Conservation (phyloP, 35 echinoderm and acorn worm genomes). For the Apostichopus californicus region DNA sequence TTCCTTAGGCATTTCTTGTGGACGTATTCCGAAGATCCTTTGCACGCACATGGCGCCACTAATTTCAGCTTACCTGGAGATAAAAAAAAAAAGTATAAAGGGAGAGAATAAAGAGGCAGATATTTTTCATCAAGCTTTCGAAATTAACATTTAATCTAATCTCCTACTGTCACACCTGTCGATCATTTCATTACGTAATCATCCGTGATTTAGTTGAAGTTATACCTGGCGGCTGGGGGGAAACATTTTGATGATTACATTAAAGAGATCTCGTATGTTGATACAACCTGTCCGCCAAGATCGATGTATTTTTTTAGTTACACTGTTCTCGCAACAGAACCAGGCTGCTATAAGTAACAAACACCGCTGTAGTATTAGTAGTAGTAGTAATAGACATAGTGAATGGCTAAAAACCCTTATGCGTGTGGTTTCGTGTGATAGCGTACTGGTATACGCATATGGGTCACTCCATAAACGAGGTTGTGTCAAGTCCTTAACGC, state of each 20-base stretch:
- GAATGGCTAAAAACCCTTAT: too few species aligned
- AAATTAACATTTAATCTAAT: not conserved
- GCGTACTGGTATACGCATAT: too few species aligned
- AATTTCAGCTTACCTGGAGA: slow-evolving; percentile 35
- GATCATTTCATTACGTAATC: not conserved
- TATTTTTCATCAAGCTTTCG: not conserved
- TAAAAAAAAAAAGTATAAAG: not conserved
- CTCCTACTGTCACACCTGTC: not conserved
- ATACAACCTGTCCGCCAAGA: too few species aligned
- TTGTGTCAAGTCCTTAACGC: too few species aligned
- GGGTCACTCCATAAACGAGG: too few species aligned
- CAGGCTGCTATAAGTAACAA: too few species aligned
- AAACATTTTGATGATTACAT: not conserved
- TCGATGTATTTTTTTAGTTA: too few species aligned
- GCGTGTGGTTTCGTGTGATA: too few species aligned
- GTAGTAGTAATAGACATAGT: too few species aligned
- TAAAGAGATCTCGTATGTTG: not conserved
- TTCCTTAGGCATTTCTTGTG: slow-evolving; percentile 54
- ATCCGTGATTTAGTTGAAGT: not conserved
- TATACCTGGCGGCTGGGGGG: not conserved
- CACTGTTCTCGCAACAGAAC: too few species aligned
- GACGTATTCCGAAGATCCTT: slow-evolving; percentile 45
- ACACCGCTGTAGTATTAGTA: too few species aligned
- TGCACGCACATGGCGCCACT: slow-evolving; percentile 49
- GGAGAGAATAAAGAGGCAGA: not conserved